Conservation (phyloP, 1,140 invertebrate species). For the Drosophila ananassae region DNA sequence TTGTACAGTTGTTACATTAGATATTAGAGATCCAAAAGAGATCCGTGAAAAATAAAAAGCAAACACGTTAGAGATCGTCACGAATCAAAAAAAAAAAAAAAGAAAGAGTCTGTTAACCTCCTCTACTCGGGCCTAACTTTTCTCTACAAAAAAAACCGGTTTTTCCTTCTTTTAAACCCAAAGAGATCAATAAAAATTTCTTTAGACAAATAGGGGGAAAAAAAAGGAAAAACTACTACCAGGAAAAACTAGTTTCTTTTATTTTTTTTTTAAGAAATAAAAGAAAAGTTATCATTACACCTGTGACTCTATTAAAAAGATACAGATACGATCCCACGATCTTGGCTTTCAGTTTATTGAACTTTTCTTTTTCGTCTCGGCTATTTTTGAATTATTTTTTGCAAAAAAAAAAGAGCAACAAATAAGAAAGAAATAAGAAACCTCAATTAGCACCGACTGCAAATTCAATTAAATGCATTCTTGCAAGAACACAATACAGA, state of each 20-base stretch:
- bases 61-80: slow-evolving; percentile 17
- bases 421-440: slow-evolving; percentile 3
- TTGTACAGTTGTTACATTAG: too few relatives aligned
- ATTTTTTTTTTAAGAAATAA: too few relatives aligned
- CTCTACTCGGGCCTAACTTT: slow-evolving; percentile 25
- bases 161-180: slow-evolving; percentile 6
- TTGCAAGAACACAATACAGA: slow-evolving; percentile 43
- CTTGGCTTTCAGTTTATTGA: slow-evolving; percentile 43
- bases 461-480: slow-evolving; percentile 72
- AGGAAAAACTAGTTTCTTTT: too few relatives aligned
- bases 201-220: too few relatives aligned
- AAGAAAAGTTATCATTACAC: too few relatives aligned
- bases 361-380: slow-evolving; percentile 10
- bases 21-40: too few relatives aligned
- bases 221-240: too few relatives aligned
- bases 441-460: slow-evolving; percentile 64
- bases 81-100: slow-evolving; percentile 19
- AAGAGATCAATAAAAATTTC: slow-evolving; percentile 28
- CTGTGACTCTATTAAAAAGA: neutral
- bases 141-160: slow-evolving; percentile 40
- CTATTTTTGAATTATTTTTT: slow-evolving; percentile 13
- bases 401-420: slow-evolving; percentile 12
- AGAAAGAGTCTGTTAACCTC: slow-evolving; percentile 70
- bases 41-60: too few relatives aligned
- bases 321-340: slow-evolving; percentile 11